Percentiles rank a stretch among this genome's conserved stretches.
Evolutionary conservation across 2,888 invertebrate species (phyloP).

Genomic region (Agrotis segetum): DNA sequence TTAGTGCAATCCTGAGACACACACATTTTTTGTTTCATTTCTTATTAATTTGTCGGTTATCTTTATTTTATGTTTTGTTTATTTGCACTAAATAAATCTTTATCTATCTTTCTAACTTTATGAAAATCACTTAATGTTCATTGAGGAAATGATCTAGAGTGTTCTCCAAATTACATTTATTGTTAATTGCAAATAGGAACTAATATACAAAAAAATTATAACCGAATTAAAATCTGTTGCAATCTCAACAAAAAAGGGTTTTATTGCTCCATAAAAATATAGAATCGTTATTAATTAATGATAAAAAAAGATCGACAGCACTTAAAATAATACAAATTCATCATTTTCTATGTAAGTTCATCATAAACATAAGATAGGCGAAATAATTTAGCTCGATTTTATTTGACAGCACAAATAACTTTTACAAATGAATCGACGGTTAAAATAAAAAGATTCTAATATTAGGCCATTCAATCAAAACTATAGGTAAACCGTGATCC

Average conservation of each 20-base stretch:
- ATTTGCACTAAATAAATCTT: too few species aligned
- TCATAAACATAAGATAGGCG: conserved; percentile 31
- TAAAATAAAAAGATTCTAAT: conserved; percentile 33
- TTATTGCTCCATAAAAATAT: conserved; percentile 18
- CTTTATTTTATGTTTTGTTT: too few species aligned
- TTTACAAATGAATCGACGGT: conserved; percentile 43
- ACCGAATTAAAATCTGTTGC: background rate
- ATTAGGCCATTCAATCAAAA: conserved; percentile 56
- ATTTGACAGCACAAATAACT: conserved; percentile 46
- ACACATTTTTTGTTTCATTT: too few species aligned
- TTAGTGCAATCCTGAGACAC: too few species aligned
- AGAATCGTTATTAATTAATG: conserved; percentile 4
- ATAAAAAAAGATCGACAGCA: conserved; percentile 10
- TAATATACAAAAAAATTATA: conserved; percentile 2
- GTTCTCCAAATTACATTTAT: too few species aligned
- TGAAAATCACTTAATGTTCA: too few species aligned
- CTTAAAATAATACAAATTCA: conserved; percentile 17
- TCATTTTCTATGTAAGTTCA: conserved; percentile 19
- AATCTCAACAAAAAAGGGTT: conserved; percentile 14
- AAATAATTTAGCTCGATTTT: conserved; percentile 36
- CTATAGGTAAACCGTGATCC: conserved; percentile 44
- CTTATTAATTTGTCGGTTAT: too few species aligned
- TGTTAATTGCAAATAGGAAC: too few species aligned
- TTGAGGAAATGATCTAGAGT: too few species aligned
- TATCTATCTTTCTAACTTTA: too few species aligned